Conservation (phyloP, 2,888 invertebrate genomes). For the Lissocephala sabroskyi region DNA sequence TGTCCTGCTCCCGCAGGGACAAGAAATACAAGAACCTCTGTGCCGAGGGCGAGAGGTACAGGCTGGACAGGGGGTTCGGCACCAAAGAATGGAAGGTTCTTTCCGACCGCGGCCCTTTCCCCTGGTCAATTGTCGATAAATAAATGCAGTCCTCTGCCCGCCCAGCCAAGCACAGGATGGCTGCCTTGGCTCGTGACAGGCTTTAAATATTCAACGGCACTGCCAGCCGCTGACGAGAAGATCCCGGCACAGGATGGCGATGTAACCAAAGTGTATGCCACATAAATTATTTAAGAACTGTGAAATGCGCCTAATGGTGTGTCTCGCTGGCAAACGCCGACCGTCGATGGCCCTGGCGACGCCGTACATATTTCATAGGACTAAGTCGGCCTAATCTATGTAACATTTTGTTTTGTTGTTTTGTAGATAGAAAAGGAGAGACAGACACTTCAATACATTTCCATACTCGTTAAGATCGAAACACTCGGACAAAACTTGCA, state of each 20-base stretch:
- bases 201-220: slow-evolving; percentile 52
- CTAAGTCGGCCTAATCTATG: slow-evolving; percentile 29
- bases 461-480: too few relatives aligned
- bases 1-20: slow-evolving; percentile 13
- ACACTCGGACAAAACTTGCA: background rate
- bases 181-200: slow-evolving; percentile 23
- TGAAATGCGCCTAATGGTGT: slow-evolving; percentile 64
- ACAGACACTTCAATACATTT: too few relatives aligned
- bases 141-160: too few relatives aligned
- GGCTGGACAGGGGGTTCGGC: too few relatives aligned
- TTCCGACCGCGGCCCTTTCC: too few relatives aligned
- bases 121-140: too few relatives aligned
- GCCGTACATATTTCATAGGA: too few relatives aligned
- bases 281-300: slow-evolving; percentile 64
- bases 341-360: too few relatives aligned
- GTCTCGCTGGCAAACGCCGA: too few relatives aligned
- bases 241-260: too few relatives aligned
- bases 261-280: slow-evolving; percentile 38
- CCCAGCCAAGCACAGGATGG: too few relatives aligned
- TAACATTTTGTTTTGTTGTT: slow-evolving; percentile 25
- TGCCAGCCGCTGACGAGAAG: slow-evolving; percentile 36
- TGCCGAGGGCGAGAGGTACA: slow-evolving; percentile 7
- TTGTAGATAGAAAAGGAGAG: slow-evolving; percentile 31
- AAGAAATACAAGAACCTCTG: slow-evolving; percentile 17
- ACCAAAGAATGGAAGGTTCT: too few relatives aligned